Evolutionary conservation across 2,113 vertebrate genomes (phyloP).

Genomic region (Cyanocitta stelleri): DNA sequence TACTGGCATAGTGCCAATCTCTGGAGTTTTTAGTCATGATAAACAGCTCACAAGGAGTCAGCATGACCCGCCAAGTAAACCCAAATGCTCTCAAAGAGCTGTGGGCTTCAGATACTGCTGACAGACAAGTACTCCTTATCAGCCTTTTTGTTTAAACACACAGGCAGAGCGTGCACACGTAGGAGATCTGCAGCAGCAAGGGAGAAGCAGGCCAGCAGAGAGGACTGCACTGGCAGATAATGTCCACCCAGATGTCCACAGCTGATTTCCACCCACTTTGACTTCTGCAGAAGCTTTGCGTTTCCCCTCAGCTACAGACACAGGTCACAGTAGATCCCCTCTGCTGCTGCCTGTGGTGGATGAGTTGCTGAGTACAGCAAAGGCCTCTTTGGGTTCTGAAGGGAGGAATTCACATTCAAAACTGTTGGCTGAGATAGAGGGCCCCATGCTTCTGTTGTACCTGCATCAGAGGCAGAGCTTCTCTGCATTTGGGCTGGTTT

Average conservation of each 20-base stretch:
- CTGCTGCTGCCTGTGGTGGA: not conserved
- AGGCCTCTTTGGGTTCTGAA: not conserved
- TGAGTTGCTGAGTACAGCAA: not conserved
- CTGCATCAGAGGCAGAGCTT: not conserved
- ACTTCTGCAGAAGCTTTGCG: not conserved
- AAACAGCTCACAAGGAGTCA: constrained; percentile 54
- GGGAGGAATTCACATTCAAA: not conserved
- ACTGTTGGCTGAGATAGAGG: not conserved
- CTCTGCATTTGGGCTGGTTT: not conserved
- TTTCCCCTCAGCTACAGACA: not conserved
- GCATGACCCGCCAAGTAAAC: constrained; percentile 58
- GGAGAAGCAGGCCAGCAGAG: not conserved
- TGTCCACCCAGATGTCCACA: not conserved
- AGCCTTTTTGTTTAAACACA: constrained; percentile 33
- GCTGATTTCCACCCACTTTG: not conserved
- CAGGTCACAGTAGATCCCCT: not conserved
- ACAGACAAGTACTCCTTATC: constrained; percentile 58
- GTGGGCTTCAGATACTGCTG: constrained; percentile 54
- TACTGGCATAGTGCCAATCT: constrained; percentile 19
- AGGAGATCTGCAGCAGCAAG: not conserved
- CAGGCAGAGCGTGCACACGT: not conserved
- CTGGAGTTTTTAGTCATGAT: constrained; percentile 46
- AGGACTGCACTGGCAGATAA: not conserved
- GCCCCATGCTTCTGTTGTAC: not conserved
- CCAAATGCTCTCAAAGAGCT: constrained; percentile 49